These are phyloP conservation scores for Pandemis cinnamomeana DNA, from an alignment of 2,888 invertebrate genomes.

Conservation along the genomic window DNA sequence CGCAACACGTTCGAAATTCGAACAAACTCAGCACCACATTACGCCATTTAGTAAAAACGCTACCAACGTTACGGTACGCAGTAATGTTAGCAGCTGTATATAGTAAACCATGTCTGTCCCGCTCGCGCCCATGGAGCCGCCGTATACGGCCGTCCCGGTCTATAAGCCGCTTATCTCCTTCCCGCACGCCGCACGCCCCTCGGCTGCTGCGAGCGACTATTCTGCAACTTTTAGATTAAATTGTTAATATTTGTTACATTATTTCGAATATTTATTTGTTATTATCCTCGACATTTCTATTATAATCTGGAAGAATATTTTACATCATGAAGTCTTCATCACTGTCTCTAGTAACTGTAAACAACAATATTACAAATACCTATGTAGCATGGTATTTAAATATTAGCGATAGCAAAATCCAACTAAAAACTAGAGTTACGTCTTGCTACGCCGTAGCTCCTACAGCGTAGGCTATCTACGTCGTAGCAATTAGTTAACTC, in stretches of 20 bases:
- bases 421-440: too few species aligned
- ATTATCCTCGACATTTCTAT: slow-evolving; percentile 4
- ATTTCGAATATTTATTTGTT: neutral
- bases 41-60: slow-evolving; percentile 56
- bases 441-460: too few species aligned
- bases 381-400: too few species aligned
- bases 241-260: neutral
- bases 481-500: too few species aligned
- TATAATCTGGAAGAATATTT: neutral
- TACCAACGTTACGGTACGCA: slow-evolving; percentile 61
- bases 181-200: slow-evolving; percentile 79
- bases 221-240: slow-evolving; percentile 61
- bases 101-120: slow-evolving; percentile 68
- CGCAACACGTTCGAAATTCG: slow-evolving; percentile 47
- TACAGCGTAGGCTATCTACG: too few species aligned
- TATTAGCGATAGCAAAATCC: too few species aligned
- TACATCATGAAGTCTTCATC: neutral
- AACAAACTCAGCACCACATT: slow-evolving; percentile 42
- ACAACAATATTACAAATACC: too few species aligned
- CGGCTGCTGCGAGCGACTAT: slow-evolving; percentile 75
- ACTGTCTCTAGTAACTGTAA: neutral
- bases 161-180: slow-evolving; percentile 83
- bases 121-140: slow-evolving; percentile 45
- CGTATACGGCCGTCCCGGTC: slow-evolving; percentile 61
- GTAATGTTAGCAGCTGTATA: slow-evolving; percentile 77